Conservation (phyloP, 2,797 vertebrate species). For the Sorex maritimensis region DNA sequence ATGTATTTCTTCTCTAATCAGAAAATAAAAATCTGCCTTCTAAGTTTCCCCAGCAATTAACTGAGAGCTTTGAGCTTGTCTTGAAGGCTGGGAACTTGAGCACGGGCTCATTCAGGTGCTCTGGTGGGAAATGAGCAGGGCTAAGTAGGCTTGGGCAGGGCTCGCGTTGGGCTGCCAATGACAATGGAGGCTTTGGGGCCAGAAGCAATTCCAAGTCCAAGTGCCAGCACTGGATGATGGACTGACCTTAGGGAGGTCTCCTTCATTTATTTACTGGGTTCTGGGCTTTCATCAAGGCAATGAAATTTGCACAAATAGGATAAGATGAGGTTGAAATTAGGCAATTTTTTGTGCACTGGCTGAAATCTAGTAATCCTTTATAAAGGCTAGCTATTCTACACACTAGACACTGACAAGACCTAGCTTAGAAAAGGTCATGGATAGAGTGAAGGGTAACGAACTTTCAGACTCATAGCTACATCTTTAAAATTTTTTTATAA, state of each 20-base stretch:
- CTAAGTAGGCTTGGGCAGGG: background rate
- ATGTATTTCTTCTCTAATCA: conserved; percentile 60
- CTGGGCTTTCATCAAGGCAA: background rate
- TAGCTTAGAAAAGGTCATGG: background rate
- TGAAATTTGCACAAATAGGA: background rate
- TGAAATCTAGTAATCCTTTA: background rate
- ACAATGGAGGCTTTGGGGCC: background rate
- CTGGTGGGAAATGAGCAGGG: background rate
- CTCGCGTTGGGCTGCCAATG: background rate
- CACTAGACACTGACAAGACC: background rate
- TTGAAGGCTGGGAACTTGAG: background rate
- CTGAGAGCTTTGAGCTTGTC: background rate
- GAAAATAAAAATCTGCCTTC: conserved; percentile 40
- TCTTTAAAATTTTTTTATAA: background rate
- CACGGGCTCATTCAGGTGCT: background rate
- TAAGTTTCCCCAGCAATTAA: background rate
- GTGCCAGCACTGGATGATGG: background rate
- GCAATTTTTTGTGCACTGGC: background rate
- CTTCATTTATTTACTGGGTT: background rate
- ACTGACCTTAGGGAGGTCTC: background rate
- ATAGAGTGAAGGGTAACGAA: background rate
- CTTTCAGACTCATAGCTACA: conserved; percentile 1
- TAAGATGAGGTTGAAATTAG: conserved; percentile 11
- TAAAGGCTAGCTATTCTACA: background rate
- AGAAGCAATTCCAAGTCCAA: background rate